Base-by-base conservation (phyloP, 1,140 invertebrate species). In the Drosophila parvula region DNA sequence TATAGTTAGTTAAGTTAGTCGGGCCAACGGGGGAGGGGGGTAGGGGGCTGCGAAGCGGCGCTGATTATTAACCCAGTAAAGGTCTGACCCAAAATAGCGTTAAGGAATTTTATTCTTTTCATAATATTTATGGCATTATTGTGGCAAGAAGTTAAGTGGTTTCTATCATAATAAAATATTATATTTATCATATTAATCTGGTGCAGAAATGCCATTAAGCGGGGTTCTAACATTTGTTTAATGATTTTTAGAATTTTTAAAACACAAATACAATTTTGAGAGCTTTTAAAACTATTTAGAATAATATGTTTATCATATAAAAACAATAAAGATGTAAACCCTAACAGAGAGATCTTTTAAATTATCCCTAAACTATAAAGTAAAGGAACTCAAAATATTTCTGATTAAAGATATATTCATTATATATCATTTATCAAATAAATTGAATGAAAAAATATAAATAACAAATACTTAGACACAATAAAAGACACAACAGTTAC, bases 1-100 rank as follows among this genome's bases (percentile, higher is more conserved):
- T 86, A 79, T 51, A 64, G 55, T 34, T 43, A 16, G 55, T n/a
- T 41, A 56, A 62, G 65, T 51, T 41, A 27, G 44, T 67, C 5
- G 40, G 32, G 14, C 5, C 38, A n/a, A 12, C 12, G 47, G 5
- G 5, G 7, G 14, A 11, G 50, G 32, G 18, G 30, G 5, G 7
- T 14, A 11, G 50, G 32, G 18, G 30, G 5, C 48, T 45, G 10
- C 41, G n/a, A 16, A 30, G 50, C 32, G 18, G 12, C 36, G 50
- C 50, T 22, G 51, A 27, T 38, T 55, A 55, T 55, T 55, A 55
- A 55, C 34, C 51, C 36, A 55, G 34, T 55, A 55, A 55, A 22
- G 18, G 51, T 55, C 38, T 27, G 34, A n/a, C 34, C 51, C 51
- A 22, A 53, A 38, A 28, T n/a, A 10, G 12, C 4, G 14, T 9